Base-by-base conservation (phyloP, 2,797 vertebrate species). In the Coilia nasus region DNA sequence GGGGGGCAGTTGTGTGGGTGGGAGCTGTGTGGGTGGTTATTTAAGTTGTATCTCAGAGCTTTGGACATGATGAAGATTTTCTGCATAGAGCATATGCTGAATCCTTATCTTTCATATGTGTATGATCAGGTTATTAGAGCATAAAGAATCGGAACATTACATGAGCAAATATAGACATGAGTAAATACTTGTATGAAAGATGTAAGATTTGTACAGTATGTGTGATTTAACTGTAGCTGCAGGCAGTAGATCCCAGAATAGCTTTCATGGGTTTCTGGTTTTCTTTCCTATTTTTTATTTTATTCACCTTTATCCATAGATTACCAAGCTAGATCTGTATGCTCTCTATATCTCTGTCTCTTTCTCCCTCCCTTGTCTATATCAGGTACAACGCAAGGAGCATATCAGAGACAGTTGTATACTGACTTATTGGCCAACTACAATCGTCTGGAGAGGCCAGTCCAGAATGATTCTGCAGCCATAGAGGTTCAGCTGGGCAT, bases 341-440 rank as follows among this genome's bases (percentile, higher is more conserved):
- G 28, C 3, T 64, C 25, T 5, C 54, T 62, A 7, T 50, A 83
- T 81, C 62, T 31, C 23, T 14, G 19, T 88, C 59, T 75, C 71
- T 91, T 81, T 86, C 46, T 87, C 64, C 12, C 28, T 71, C 64
- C 2, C 25, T 71, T 28, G 25, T 1, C 6, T 4, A 0, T 23
- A 87, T 59, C 88, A 98, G 97, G 92, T 5, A 97, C 96, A 80
- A 91, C 95, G 82, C 96, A 97, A 19, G 97, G 97, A 0, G 90
- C 95, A 89, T 92, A 96, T 92, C 97, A 98, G 92, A 95, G 97
- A 81, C 96, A 93, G 80, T 91, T 98, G 87, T 98, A 98, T 87
- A 94, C 85, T 2, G 93, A 95, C 23, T 92, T 97, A 83, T 90
- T 98, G 93, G 91, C 89, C 23, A 97, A 97, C 92, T 98, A 98